These are phyloP conservation scores for Cyanocitta stelleri DNA, from an alignment of 2,113 vertebrate species.

Conservation along the genomic window DNA sequence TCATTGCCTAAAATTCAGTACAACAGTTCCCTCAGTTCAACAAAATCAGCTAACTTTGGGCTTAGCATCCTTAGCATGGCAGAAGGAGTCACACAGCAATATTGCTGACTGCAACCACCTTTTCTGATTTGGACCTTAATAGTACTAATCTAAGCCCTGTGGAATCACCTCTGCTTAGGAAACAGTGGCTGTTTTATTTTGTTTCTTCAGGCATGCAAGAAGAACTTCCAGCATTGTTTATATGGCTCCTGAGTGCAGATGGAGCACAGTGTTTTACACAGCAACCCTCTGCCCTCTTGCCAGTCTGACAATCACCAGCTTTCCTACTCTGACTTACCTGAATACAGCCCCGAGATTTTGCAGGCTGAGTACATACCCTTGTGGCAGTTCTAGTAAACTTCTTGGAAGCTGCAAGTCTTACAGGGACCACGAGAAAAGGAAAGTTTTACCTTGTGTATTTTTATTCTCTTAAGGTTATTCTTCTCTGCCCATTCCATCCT, in stretches of 20 bases:
- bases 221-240: background rate
- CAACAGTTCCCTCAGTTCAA: background rate
- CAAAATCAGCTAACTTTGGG: background rate
- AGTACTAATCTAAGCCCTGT: conserved; percentile 47
- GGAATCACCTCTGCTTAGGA: conserved; percentile 55
- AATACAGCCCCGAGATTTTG: background rate
- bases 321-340: background rate
- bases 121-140: conserved; percentile 48
- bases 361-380: background rate
- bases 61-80: background rate
- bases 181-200: conserved; percentile 1
- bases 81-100: background rate
- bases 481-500: background rate
- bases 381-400: background rate
- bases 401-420: background rate
- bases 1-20: background rate
- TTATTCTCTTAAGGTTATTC: background rate
- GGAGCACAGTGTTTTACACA: background rate
- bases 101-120: conserved; percentile 15
- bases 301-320: background rate
- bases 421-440: background rate
- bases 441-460: background rate
- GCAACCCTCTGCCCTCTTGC: background rate
- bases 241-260: background rate
- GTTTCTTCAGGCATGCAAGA: background rate